Evolutionary conservation across 2,888 invertebrate genomes (phyloP).

Genomic region (Dicyrtoma fusca): DNA sequence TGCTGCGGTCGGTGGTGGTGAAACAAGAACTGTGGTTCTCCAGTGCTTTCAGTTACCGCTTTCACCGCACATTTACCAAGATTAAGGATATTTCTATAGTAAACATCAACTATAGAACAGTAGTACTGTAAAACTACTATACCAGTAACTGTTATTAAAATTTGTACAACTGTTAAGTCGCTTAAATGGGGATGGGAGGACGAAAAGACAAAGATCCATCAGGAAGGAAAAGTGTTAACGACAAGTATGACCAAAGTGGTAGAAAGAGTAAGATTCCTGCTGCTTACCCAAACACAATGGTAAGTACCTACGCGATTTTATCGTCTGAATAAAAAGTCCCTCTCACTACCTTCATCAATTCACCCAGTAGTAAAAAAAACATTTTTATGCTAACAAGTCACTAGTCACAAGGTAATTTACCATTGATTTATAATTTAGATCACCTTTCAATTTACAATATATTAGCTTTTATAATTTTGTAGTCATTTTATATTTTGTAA

Average conservation of each 20-base stretch:
- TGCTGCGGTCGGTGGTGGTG: no score
- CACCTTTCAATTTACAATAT: not conserved
- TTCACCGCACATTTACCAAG: no score
- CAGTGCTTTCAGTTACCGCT: no score
- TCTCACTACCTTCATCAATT: slow-evolving; percentile 26
- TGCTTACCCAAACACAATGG: slow-evolving; percentile 57
- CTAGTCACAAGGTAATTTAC: slow-evolving; percentile 22
- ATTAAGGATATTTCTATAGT: no score
- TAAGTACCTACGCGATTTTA: slow-evolving; percentile 39
- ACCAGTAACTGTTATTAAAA: no score
- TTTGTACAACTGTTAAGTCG: no score
- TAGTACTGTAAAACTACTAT: no score
- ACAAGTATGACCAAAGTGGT: slow-evolving; percentile 53
- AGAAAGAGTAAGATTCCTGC: slow-evolving; percentile 55
- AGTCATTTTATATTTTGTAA: not conserved
- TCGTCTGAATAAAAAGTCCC: slow-evolving; percentile 29
- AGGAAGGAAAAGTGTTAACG: slow-evolving; percentile 55
- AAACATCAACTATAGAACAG: no score
- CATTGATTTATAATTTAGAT: no score
- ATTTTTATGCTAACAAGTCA: slow-evolving; percentile 18
- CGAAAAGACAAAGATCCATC: slow-evolving; percentile 50
- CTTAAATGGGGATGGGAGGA: slow-evolving; percentile 54
- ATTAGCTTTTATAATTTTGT: no score
- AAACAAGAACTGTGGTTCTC: no score
- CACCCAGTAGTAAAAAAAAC: slow-evolving; percentile 35